Percentiles rank a stretch among this genome's conserved stretches.
These are phyloP conservation scores for Albula glossodonta DNA, from an alignment of 2,113 vertebrate genomes.

Conservation along the genomic window DNA sequence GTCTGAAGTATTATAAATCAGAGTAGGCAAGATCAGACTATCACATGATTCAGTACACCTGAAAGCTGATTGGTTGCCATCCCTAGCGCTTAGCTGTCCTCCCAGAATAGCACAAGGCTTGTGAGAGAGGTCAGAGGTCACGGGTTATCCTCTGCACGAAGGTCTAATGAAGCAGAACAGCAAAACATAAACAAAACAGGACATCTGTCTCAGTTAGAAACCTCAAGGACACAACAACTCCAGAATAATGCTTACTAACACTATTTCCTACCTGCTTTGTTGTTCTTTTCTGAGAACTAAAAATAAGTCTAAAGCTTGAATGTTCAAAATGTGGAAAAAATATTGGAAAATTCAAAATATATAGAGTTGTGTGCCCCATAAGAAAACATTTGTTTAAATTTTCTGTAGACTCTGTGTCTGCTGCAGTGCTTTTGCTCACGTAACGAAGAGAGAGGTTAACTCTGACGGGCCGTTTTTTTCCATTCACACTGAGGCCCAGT, in stretches of 20 bases:
- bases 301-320: background rate
- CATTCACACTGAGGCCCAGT: background rate
- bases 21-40: background rate
- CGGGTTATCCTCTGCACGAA: conserved; percentile 48
- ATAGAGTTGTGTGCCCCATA: background rate
- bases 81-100: background rate
- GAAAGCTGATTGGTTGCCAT: background rate
- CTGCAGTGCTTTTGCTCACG: background rate
- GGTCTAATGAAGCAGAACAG: conserved; percentile 51
- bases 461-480: background rate
- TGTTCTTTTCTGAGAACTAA: background rate
- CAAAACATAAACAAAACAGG: conserved; percentile 66
- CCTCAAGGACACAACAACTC: too few species aligned
- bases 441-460: background rate
- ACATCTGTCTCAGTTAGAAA: conserved; percentile 46
- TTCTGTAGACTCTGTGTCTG: background rate
- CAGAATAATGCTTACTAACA: too few species aligned
- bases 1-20: background rate
- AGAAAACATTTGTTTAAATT: background rate
- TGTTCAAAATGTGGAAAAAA: too few species aligned
- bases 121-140: conserved; percentile 53
- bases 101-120: conserved; percentile 18
- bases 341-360: background rate
- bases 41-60: background rate
- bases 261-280: background rate